Base-by-base conservation (phyloP, 1,140 invertebrate genomes). In the Leptopilina boulardi region DNA sequence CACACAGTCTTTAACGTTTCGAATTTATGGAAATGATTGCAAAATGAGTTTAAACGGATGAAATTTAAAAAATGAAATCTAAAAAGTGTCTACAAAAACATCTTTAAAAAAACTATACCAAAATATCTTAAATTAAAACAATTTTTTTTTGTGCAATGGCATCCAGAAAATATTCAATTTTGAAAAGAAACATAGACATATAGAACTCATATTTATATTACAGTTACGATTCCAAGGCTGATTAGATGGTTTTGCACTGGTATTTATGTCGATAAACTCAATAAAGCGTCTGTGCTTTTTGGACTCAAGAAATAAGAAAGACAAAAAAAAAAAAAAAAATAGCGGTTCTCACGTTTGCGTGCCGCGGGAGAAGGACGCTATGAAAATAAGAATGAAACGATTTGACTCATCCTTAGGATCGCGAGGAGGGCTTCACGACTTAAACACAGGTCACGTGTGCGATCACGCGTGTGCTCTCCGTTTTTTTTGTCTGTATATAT, bases 381-480 rank as follows among this genome's bases (percentile, higher is more conserved):
- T 78, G 73, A 73, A 84, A 85, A 85, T 83, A 85, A 85, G 79
- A 84, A 82, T 83, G 81, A 83, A 83, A 85, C 82, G 56, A 74
- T 82, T 78, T 73, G 66, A 73, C 71, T 80, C 76, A 77, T 73
- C 56, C 42, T 74, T n/a, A 77, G 42, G 74, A 74, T 84, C 72
- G 79, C 75, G 78, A 82, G 74, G 56, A 71, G 76, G 77, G 73
- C 44, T 30, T 56, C 54, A 44, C 13, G 38, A 80, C 83, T 85
- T 87, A 87, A 87, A 87, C 78, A 87, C 83, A 84, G 85, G 85
- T 87, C 84, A 84, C 82, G 85, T 78, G 77, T 83, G 71, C 77
- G 70, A 77, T 80, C 80, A 78, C 79, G 83, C 80, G 81, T 74
- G 82, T 75, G 30, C 30, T 75, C 59, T 75, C 44, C 71, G 54